Conservation (phyloP, 2,888 invertebrate species). For the Melanostoma scalare region DNA sequence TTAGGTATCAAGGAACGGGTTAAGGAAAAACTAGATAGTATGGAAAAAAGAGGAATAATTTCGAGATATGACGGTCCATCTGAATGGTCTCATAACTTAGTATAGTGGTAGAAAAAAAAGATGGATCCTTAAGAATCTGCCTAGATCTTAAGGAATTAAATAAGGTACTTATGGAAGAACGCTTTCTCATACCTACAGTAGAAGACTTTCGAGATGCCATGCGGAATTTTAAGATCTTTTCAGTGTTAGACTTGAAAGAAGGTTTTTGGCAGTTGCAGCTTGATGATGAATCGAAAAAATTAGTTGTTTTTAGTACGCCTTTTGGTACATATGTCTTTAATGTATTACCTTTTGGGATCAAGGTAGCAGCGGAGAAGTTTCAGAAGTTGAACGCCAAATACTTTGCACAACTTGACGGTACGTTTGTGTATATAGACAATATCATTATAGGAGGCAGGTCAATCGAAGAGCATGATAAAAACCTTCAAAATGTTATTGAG, state of each 20-base stretch:
- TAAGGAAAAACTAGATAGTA: constrained; percentile 57
- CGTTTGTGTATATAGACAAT: constrained; percentile 32
- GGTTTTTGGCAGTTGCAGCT: constrained; percentile 8
- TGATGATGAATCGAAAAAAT: constrained; percentile 30
- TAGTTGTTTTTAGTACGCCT: constrained; percentile 65
- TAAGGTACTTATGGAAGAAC: too few species aligned
- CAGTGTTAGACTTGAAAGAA: constrained; percentile 18
- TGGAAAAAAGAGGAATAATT: too few species aligned
- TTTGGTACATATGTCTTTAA: constrained; percentile 47
- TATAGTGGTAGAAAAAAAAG: too few species aligned
- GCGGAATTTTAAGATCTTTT: constrained; percentile 10
- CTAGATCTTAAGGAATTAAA: too few species aligned
- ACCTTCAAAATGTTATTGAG: too few species aligned
- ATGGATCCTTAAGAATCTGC: too few species aligned
- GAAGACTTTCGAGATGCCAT: too few species aligned
- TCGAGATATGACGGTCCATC: too few species aligned
- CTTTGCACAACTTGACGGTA: constrained; percentile 16
- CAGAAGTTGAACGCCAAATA: constrained; percentile 33
- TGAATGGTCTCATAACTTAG: too few species aligned
- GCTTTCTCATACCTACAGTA: too few species aligned
- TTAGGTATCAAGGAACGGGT: constrained; percentile 53
- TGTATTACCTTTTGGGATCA: neutral
- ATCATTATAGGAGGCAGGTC: constrained; percentile 15
- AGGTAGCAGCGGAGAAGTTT: constrained; percentile 29
- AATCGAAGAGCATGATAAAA: constrained; percentile 2